phyloP scores from a whole-genome alignment of 2,888 invertebrate species.

The Camponotus fellah region DNA sequence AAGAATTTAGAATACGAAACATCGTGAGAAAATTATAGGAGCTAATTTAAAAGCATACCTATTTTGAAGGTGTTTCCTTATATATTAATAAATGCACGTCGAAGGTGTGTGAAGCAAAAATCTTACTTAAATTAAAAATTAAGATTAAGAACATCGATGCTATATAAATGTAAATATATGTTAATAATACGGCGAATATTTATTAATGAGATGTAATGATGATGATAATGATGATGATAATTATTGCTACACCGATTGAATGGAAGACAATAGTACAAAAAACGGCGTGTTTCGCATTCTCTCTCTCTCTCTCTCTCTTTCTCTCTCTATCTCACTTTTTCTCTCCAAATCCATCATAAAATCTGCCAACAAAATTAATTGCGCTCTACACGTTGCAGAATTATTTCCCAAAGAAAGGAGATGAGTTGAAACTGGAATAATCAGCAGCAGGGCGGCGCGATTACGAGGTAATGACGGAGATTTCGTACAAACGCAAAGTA shows the following conservation, averaged over 20 bases:
- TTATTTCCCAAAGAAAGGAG: constrained; percentile 14
- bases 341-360: background rate
- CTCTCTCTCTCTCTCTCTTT: background rate
- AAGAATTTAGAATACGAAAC: constrained; percentile 53
- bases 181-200: constrained; percentile 25
- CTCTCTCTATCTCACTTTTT: background rate
- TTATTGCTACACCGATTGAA: constrained; percentile 1
- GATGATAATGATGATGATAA: constrained; percentile 19
- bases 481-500: constrained; percentile 27
- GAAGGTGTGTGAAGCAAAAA: background rate
- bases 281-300: background rate
- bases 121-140: constrained; percentile 5
- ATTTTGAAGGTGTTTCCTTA: constrained; percentile 28
- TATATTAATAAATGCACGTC: constrained; percentile 31
- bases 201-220: constrained; percentile 30
- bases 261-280: constrained; percentile 10
- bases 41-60: constrained; percentile 58
- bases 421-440: constrained; percentile 38
- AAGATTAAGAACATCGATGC: constrained; percentile 1
- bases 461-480: constrained; percentile 40
- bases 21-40: constrained; percentile 53
- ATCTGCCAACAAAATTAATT: constrained; percentile 36
- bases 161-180: constrained; percentile 42
- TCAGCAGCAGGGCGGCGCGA: constrained; percentile 34
- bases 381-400: constrained; percentile 19